These are phyloP conservation scores for Nycticorax nycticorax DNA, from an alignment of 2,113 vertebrate genomes.

Conservation along the genomic window DNA sequence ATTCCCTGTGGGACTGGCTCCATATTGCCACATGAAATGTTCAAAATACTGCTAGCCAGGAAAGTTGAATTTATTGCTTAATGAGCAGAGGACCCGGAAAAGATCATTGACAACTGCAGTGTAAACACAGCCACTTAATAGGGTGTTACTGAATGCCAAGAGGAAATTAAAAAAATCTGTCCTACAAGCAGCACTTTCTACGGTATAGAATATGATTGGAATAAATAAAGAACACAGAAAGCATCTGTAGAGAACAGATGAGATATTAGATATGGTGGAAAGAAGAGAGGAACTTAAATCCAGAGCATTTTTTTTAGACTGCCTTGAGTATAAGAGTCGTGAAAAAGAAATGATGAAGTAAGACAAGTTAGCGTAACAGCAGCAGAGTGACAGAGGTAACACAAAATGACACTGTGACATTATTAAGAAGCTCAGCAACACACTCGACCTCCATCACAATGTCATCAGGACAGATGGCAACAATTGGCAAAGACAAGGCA, in stretches of 20 bases:
- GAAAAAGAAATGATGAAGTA: constrained; percentile 21
- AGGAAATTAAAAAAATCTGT: constrained; percentile 61
- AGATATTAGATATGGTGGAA: constrained; percentile 20
- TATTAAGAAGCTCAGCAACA: constrained; percentile 67
- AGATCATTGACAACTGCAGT: constrained; percentile 61
- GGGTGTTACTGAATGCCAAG: constrained; percentile 38
- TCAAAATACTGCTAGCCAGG: constrained; percentile 58
- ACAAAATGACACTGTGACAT: constrained; percentile 50
- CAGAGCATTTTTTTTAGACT: neutral
- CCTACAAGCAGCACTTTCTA: constrained; percentile 22
- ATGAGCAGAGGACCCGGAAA: constrained; percentile 63
- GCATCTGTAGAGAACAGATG: constrained; percentile 25
- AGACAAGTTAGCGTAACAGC: constrained; percentile 25
- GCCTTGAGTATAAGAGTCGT: neutral
- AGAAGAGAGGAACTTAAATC: constrained; percentile 18
- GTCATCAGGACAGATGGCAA: constrained; percentile 71
- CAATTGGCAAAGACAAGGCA: constrained; percentile 65
- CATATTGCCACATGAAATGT: constrained; percentile 51
- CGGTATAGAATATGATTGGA: constrained; percentile 13
- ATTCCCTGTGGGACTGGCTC: constrained; percentile 53
- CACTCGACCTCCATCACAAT: constrained; percentile 61
- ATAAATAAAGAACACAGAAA: constrained; percentile 17
- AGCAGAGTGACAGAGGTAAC: constrained; percentile 63
- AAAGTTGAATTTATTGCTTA: constrained; percentile 65
- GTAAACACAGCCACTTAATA: constrained; percentile 60